Conservation (phyloP, 2,797 vertebrate species). For the Falco concolor region DNA sequence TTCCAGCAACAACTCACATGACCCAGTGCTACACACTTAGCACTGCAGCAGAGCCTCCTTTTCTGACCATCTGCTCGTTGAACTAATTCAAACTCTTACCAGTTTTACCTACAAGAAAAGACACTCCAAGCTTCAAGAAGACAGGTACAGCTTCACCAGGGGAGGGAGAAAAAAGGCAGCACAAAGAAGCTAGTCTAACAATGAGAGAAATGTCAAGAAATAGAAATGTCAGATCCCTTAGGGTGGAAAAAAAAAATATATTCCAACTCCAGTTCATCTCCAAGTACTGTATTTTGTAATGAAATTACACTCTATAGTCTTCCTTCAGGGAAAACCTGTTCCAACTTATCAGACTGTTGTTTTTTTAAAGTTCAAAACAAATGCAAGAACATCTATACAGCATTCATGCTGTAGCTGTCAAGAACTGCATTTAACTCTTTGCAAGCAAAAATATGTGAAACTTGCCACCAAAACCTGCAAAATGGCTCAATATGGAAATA, state of each 20-base stretch:
- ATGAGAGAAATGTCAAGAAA: conserved; percentile 65
- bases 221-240: conserved; percentile 70
- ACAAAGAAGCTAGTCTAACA: conserved; percentile 49
- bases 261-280: conserved; percentile 38
- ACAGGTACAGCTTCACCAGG: conserved; percentile 17
- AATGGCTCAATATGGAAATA: background rate
- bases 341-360: conserved; percentile 54
- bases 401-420: background rate
- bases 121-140: conserved; percentile 38
- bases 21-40: background rate
- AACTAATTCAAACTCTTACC: conserved; percentile 58
- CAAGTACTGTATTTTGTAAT: conserved; percentile 34
- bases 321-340: conserved; percentile 24
- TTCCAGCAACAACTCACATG: background rate
- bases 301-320: conserved; percentile 51
- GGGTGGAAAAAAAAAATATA: background rate
- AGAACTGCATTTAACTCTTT: conserved; percentile 46
- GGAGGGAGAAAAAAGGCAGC: background rate
- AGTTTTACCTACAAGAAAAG: conserved; percentile 44
- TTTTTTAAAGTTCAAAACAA: conserved; percentile 66
- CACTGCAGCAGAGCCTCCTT: background rate
- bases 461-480: background rate
- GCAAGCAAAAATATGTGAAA: background rate
- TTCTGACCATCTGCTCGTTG: conserved; percentile 42
- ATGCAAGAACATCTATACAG: conserved; percentile 5